Conservation (phyloP, 1,140 invertebrate genomes). For the Zaprionus gabonicus region DNA sequence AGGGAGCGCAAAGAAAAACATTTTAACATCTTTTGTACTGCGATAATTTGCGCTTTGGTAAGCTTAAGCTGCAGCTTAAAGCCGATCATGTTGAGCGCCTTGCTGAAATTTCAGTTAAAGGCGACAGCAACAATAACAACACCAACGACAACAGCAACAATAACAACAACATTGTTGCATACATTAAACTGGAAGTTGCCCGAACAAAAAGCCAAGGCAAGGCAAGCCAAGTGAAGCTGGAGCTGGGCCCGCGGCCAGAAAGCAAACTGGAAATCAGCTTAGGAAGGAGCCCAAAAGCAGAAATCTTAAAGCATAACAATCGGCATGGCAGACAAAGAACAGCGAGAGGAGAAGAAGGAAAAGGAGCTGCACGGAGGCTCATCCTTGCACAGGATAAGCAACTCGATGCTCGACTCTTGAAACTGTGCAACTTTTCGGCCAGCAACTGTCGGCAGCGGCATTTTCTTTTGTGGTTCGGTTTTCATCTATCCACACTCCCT, state of each 20-base stretch:
- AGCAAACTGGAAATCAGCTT: conserved; percentile 75
- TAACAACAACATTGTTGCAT: neutral
- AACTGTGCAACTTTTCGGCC: conserved; percentile 26
- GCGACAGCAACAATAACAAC: neutral
- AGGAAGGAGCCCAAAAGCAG: conserved; percentile 51
- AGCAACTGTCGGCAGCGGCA: conserved; percentile 34
- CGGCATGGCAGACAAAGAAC: conserved; percentile 10
- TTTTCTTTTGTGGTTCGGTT: conserved; percentile 34
- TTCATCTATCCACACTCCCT: neutral
- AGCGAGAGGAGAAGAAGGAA: neutral
- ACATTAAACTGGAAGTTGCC: neutral
- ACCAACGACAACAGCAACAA: neutral
- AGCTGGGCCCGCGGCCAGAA: conserved; percentile 23
- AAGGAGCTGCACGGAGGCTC: neutral
- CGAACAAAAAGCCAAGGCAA: neutral
- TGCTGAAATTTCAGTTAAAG: conserved; percentile 41
- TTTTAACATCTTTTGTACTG: conserved; percentile 59
- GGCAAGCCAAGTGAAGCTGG: neutral
- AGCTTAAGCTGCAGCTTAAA: conserved; percentile 56
- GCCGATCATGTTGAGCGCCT: conserved; percentile 29
- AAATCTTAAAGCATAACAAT: conserved; percentile 57
- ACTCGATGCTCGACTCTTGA: conserved; percentile 22
- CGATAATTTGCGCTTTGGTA: conserved; percentile 68
- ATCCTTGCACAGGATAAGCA: neutral
- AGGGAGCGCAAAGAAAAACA: conserved; percentile 51